These are phyloP conservation scores for Phataginus tetradactyla DNA, from an alignment of 2,797 vertebrate genomes.

Conservation along the genomic window DNA sequence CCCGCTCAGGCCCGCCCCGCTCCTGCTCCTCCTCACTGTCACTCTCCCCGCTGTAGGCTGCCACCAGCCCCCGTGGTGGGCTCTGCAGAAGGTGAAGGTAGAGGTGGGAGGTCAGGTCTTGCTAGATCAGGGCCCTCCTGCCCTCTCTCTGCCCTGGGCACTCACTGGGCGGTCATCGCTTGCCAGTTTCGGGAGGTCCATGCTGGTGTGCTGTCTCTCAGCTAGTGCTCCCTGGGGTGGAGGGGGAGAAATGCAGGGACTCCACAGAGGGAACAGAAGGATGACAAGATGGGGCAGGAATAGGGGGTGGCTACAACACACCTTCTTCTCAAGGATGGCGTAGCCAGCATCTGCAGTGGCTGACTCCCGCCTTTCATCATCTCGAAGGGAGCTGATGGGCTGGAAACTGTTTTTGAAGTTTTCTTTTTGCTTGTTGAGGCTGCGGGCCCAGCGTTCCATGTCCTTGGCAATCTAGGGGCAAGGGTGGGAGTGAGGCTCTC, in stretches of 20 bases:
- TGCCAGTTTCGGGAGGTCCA: slow-evolving; percentile 90
- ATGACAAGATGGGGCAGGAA: not conserved
- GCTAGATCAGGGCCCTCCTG: not conserved
- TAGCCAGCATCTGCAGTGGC: slow-evolving; percentile 95
- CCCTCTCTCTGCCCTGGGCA: not conserved
- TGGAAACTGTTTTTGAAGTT: slow-evolving; percentile 92
- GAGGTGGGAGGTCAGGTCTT: not conserved
- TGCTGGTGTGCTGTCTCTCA: slow-evolving; percentile 90
- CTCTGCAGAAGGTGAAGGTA: slow-evolving; percentile 65
- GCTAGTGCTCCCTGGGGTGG: slow-evolving; percentile 90
- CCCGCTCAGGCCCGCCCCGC: slow-evolving; percentile 88
- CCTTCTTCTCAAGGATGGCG: slow-evolving; percentile 95
- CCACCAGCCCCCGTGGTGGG: slow-evolving; percentile 89
- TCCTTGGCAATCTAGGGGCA: slow-evolving; percentile 93
- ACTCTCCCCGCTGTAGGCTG: slow-evolving; percentile 92
- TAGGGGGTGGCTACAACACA: slow-evolving; percentile 60
- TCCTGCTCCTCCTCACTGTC: slow-evolving; percentile 93
- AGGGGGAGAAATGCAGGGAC: slow-evolving; percentile 16
- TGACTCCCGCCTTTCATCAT: slow-evolving; percentile 92
- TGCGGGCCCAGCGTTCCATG: slow-evolving; percentile 96
- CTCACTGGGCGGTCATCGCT: slow-evolving; percentile 89
- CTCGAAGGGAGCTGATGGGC: slow-evolving; percentile 85
- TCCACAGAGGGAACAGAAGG: not conserved
- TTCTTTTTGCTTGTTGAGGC: slow-evolving; percentile 95
- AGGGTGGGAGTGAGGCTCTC: not conserved